phyloP scores from a whole-genome alignment of 1,140 invertebrate genomes.

The Plectrocnemia conspersa region DNA sequence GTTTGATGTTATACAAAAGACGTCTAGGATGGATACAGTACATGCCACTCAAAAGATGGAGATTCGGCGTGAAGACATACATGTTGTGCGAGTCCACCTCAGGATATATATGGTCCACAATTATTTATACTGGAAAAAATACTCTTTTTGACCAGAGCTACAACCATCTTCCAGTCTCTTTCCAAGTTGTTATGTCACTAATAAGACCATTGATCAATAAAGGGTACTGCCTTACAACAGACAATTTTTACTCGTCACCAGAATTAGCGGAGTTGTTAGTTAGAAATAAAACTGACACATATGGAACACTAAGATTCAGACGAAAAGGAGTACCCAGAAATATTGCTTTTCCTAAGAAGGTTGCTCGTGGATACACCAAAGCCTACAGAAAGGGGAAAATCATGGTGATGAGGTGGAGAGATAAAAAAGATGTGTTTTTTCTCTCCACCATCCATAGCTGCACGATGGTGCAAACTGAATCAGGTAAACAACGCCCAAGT shows the following conservation, averaged over 20 bases:
- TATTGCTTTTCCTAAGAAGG: slow-evolving; percentile 20
- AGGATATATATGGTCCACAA: slow-evolving; percentile 16
- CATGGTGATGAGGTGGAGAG: slow-evolving; percentile 20
- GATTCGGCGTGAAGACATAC: slow-evolving; percentile 16
- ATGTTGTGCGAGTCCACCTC: slow-evolving; percentile 27
- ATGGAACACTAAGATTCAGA: slow-evolving; percentile 20
- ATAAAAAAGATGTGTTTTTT: slow-evolving; percentile 22
- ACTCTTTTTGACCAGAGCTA: slow-evolving; percentile 12
- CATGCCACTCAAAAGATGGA: slow-evolving; percentile 11
- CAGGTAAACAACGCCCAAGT: slow-evolving; percentile 7
- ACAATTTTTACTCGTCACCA: slow-evolving; percentile 25
- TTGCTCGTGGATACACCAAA: slow-evolving; percentile 13
- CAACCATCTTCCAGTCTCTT: slow-evolving; percentile 24
- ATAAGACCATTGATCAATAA: slow-evolving; percentile 19
- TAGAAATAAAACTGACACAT: slow-evolving; percentile 22
- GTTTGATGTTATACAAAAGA: too few relatives aligned
- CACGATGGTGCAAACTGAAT: slow-evolving; percentile 10
- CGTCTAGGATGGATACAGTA: slow-evolving; percentile 20
- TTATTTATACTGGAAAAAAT: slow-evolving; percentile 26
- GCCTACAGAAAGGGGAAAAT: slow-evolving; percentile 23
- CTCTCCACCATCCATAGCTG: slow-evolving; percentile 25
- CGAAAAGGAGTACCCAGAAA: slow-evolving; percentile 21
- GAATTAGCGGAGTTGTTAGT: slow-evolving; percentile 18
- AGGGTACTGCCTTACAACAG: slow-evolving; percentile 12
- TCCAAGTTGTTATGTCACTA: slow-evolving; percentile 25